phyloP scores from a whole-genome alignment of 2,113 vertebrate species.

The Actinemys pallida region DNA sequence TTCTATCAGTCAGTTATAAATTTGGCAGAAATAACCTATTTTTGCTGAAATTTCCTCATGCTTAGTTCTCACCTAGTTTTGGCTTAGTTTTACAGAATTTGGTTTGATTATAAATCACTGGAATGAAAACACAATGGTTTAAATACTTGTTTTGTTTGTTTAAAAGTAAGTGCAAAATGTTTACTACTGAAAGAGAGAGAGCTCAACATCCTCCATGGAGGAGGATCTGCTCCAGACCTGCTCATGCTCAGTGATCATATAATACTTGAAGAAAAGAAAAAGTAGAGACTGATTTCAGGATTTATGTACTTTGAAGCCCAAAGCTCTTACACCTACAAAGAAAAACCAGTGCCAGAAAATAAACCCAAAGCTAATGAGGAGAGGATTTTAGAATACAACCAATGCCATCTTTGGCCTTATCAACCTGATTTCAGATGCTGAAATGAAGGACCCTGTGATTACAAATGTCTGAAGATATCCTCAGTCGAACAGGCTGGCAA shows the following conservation, averaged over 20 bases:
- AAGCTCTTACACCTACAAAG: background rate
- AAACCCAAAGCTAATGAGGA: background rate
- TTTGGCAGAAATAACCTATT: background rate
- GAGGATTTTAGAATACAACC: accelerated
- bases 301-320: background rate
- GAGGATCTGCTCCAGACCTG: background rate
- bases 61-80: background rate
- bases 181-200: background rate
- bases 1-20: background rate
- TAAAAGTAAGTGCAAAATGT: background rate
- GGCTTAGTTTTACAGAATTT: background rate
- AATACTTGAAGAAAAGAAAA: background rate
- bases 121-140: background rate
- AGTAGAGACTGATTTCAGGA: background rate
- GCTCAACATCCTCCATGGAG: background rate
- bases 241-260: background rate
- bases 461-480: background rate
- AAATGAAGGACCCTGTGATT: background rate
- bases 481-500: background rate
- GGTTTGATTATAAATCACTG: background rate
- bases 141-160: background rate
- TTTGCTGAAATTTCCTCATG: background rate
- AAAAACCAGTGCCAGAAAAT: background rate
- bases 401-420: background rate
- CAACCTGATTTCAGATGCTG: background rate